A percentile compares a stretch with the other conserved stretches of the same genome.
phyloP scores from a whole-genome alignment of 2,797 vertebrate genomes.

The Otus scops region DNA sequence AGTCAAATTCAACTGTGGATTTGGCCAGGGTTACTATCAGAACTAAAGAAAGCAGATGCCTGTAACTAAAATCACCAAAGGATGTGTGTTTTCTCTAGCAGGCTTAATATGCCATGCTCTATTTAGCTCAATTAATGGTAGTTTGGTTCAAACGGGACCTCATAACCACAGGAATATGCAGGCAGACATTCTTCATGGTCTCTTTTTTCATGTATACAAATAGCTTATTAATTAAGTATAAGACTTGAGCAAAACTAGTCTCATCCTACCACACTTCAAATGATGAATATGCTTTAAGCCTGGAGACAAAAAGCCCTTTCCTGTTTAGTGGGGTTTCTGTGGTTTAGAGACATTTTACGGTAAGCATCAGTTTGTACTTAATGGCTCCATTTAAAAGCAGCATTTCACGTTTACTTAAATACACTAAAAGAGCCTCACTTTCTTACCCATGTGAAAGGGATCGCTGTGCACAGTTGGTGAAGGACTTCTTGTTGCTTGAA shows the following conservation, averaged over 20 bases:
- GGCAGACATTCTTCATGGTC: neutral
- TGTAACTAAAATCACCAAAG: neutral
- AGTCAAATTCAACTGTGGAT: neutral
- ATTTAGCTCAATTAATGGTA: neutral
- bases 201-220: neutral
- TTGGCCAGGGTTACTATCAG: neutral
- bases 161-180: neutral
- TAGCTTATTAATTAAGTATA: slow-evolving; percentile 29
- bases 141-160: neutral
- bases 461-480: slow-evolving; percentile 87
- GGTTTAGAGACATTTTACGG: neutral
- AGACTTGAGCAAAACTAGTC: neutral
- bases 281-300: neutral
- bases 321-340: slow-evolving; percentile 16
- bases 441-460: slow-evolving; percentile 84
- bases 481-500: slow-evolving; percentile 89
- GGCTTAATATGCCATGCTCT: neutral
- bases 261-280: neutral
- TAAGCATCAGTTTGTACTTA: neutral
- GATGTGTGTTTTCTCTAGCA: neutral
- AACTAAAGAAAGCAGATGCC: neutral
- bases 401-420: neutral
- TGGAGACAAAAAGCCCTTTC: slow-evolving; percentile 6
- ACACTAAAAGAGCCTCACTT: neutral
- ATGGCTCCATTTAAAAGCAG: neutral